Evolutionary conservation across 2,113 vertebrate genomes (phyloP), one percentile per base, ranked within the genome.

Genomic region (Halcyon senegalensis): DNA sequence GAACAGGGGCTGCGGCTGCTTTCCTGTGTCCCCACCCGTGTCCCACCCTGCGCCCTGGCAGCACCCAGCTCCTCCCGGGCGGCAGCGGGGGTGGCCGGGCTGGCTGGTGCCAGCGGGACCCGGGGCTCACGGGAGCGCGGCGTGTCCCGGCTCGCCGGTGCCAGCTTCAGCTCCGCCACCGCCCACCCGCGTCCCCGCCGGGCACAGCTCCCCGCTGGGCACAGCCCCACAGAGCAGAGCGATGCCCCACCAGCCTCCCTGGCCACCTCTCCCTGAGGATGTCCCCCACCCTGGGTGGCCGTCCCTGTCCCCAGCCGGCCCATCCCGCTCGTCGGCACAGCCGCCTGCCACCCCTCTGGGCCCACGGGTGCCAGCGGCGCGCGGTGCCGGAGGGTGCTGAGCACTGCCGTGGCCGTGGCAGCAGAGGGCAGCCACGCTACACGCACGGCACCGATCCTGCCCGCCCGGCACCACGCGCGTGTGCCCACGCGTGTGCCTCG

Each of bases 381-480:
- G 6, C 10, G 31, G 67, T 11, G 59, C 58, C 5, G 5, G 27
- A 21, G 83, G 90, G 89, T 69, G 90, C 95, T 19, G 96, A 73
- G 94, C 94, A 84, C 67, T 89, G 94, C 92, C 94, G 67, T 35
- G 84, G 67, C 76, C 4, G 67, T 64, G 92, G 95, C 96, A 93
- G 96, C 94, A 96, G 96, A 94, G 96, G 96, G 96, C 96, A 95
- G 90, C 94, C 96, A 89, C 11, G 94, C 90, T 75, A 69, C 96
- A 28, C 5, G 68, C 92, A 78, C 44, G 5, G 79, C 79, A 76
- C 92, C 37, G 50, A 50, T 82, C 94, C 92, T 94, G 94, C 93
- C 51, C 78, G 30, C 86, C 69, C 53, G 56, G 81, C 93, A 12
- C 85, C n/a, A 31, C 80, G 15, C 56, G 13, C n/a, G 31, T 56